A percentile compares a stretch with the other conserved stretches of the same genome.
phyloP scores from a whole-genome alignment of 2,113 vertebrate genomes.

The Hyperoodon ampullatus region DNA sequence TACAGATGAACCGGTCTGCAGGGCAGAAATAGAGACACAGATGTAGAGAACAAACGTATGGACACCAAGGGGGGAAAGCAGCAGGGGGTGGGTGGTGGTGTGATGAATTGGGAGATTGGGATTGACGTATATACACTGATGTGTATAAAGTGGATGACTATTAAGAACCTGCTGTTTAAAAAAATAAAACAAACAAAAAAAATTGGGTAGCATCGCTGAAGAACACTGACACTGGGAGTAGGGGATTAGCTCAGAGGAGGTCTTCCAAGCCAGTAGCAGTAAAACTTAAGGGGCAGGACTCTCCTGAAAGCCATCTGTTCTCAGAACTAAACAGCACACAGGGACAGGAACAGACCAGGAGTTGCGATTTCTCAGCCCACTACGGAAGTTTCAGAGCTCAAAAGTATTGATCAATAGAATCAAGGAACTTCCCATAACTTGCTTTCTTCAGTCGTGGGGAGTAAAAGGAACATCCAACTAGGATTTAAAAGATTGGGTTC shows the following conservation, averaged over 20 bases:
- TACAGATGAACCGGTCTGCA: no score
- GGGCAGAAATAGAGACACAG: no score
- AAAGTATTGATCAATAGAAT: neutral
- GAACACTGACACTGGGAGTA: neutral
- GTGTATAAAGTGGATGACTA: no score
- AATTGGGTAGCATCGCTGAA: neutral
- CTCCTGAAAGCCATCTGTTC: neutral
- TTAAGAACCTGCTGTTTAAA: no score
- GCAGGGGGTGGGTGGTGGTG: no score
- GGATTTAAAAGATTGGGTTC: neutral
- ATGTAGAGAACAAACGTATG: no score
- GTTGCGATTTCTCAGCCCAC: slow-evolving; percentile 7
- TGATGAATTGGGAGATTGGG: no score
- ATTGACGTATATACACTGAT: no score
- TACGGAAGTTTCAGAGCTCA: neutral
- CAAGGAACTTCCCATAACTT: neutral
- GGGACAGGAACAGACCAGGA: neutral
- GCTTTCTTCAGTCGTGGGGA: neutral
- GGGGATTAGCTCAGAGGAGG: neutral
- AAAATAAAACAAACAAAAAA: no score
- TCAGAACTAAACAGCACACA: neutral
- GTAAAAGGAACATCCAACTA: neutral
- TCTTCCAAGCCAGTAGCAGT: neutral
- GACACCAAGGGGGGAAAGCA: no score
- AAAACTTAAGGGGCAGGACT: neutral